Evolutionary conservation across 2,888 invertebrate genomes (phyloP).

Genomic region (Tipula helvola): DNA sequence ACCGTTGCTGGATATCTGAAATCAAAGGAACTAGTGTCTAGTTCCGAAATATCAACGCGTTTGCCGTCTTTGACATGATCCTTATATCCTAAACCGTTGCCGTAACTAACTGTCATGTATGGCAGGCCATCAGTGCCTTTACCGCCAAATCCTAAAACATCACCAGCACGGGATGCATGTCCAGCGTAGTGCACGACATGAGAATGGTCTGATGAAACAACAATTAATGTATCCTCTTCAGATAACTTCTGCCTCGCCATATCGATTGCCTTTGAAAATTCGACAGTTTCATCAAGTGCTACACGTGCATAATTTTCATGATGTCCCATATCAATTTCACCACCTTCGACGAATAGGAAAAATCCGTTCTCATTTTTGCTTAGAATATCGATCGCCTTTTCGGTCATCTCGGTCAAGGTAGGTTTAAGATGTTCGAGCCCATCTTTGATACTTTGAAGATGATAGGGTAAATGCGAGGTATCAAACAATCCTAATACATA

Average conservation of each 20-base stretch:
- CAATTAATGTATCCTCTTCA: conserved; percentile 58
- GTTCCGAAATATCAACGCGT: conserved; percentile 26
- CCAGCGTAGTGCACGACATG: conserved; percentile 64
- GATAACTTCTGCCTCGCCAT: conserved; percentile 47
- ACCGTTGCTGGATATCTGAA: conserved; percentile 45
- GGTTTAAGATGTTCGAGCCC: conserved; percentile 37
- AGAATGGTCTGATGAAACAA: conserved; percentile 73
- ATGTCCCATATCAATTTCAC: conserved; percentile 32
- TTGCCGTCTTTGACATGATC: conserved; percentile 13
- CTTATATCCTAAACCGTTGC: conserved; percentile 55
- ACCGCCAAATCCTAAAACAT: conserved; percentile 36
- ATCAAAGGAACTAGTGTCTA: conserved; percentile 16
- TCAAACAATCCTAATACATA: conserved; percentile 55
- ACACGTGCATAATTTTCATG: conserved; percentile 28
- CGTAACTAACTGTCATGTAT: conserved; percentile 58
- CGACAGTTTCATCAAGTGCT: conserved; percentile 39
- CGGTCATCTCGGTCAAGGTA: conserved; percentile 67
- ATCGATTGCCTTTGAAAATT: conserved; percentile 60
- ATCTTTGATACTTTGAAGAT: conserved; percentile 40
- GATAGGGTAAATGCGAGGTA: conserved; percentile 54
- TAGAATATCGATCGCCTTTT: conserved; percentile 59
- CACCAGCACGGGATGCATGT: conserved; percentile 44
- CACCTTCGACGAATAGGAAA: conserved; percentile 66
- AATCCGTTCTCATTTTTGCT: conserved; percentile 53
- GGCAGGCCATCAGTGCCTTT: conserved; percentile 43